Evolutionary conservation across 2,113 vertebrate species (phyloP), one percentile per base, ranked within the genome.

Genomic region (Lutjanus erythropterus): DNA sequence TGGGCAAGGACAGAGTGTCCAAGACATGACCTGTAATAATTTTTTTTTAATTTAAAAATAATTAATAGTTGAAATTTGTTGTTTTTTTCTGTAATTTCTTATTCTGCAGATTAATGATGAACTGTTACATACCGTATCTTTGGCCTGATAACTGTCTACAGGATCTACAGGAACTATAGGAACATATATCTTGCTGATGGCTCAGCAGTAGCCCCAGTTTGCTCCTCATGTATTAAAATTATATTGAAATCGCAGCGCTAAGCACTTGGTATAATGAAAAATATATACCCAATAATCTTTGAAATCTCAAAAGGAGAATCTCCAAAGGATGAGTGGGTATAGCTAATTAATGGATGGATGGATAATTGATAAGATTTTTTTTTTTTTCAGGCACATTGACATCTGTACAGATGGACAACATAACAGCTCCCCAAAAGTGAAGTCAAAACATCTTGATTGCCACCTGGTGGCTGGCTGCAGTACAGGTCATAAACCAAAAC

Each of bases 21-120:
- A 44, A 66, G 59, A 73, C 25, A 52, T 11, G 74, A 39, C 18
- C 23, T 37, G 41, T 14, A 37, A 33, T 42, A n/a, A 64, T 47
- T 29, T 50, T 50, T 58, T 41, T n/a, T n/a, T 37, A 58, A 47
- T 27, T 31, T 15, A 35, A 33, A 35, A 31, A 35, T 60, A 23
- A 53, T 21, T 67, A 31, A 52, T 52, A 25, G 4, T 25, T 52
- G 10, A 10, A 23, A 15, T 27, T 6, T 5, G 23, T 23, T 50
- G 49, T 3, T 12, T 31, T n/a, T 15, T 47, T 42, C 15, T 41
- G 3, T 15, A 19, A 35, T 33, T 10, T 46, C 7, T 42, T 33
- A 14, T 44, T 61, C 33, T 39, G n/a, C 23, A 50, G 18, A 56
- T 39, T 27, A 61, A 44, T 50, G 25, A 42, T 19, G 4, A 78